Evolutionary conservation across 2,113 vertebrate genomes (phyloP), one percentile per base, ranked within the genome.

Genomic region (Macrotis lagotis): DNA sequence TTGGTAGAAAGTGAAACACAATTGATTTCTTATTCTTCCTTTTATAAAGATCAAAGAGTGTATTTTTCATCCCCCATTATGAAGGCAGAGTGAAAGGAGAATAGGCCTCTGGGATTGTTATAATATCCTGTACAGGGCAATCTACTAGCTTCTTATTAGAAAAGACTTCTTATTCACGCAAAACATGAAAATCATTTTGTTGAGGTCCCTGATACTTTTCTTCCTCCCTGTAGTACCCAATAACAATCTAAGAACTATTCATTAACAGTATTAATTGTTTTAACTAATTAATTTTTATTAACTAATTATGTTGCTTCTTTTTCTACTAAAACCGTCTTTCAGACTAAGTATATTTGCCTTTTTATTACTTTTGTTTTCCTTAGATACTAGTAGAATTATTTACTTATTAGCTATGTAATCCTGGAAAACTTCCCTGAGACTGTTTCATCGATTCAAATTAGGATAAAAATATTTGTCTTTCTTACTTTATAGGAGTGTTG

Each of bases 21-120:
- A 98, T 98, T 97, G 98, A 98, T 98, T 98, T 98, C 97, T 98
- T 97, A 96, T 98, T 98, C 97, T 98, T 97, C 97, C 97, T 96
- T 96, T 97, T 97, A 96, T 97, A 97, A 96, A 98, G 98, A 98
- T 98, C 97, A 98, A 98, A 97, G 96, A 96, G 93, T 97, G 94
- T 98, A 98, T 98, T 96, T 97, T 97, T 98, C 96, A 97, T 97
- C 97, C 25, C 51, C 97, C 97, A 98, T 97, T 97, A 98, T 96
- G 96, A 92, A 98, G 92, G 92, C 97, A 97, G 96, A 98, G 92
- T 96, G 96, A 96, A 92, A 97, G 97, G 95, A 97, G 97, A 98
- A 98, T 96, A 94, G 98, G 97, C 97, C 97, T 98, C 96, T 98
- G 98, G 98, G 98, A 98, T 97, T 96, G 94, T 94, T 90, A 97